A percentile compares a stretch with the other conserved stretches of the same genome.
Conservation (phyloP, 2,888 invertebrate species). For the Euphydryas editha region DNA sequence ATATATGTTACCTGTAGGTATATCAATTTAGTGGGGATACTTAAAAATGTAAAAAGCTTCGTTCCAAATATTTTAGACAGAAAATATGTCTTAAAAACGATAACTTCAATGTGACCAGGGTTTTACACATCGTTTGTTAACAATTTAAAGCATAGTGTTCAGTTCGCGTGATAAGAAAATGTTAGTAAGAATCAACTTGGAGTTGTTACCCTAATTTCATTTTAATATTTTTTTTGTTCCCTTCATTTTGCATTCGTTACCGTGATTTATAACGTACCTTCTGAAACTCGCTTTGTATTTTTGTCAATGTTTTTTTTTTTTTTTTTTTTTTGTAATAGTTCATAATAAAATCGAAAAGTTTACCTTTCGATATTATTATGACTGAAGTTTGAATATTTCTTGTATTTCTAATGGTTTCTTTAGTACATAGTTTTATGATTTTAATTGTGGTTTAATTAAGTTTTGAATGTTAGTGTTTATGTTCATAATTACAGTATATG, state of each 20-base stretch:
- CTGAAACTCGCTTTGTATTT: slow-evolving; percentile 31
- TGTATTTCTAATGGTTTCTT: background rate
- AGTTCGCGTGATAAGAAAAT: slow-evolving; percentile 66
- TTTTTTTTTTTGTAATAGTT: slow-evolving; percentile 33
- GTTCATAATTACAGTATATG: background rate
- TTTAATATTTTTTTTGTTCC: slow-evolving; percentile 67
- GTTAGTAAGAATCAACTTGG: slow-evolving; percentile 73
- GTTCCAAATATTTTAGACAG: background rate
- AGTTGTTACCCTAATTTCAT: slow-evolving; percentile 76
- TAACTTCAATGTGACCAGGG: background rate
- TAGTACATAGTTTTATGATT: background rate
- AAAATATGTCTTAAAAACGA: background rate
- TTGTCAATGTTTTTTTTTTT: background rate
- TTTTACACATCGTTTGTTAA: slow-evolving; percentile 15
- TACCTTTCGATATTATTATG: slow-evolving; percentile 7
- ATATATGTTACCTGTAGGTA: too few species aligned
- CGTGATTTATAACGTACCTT: slow-evolving; percentile 59
- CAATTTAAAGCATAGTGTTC: slow-evolving; percentile 65
- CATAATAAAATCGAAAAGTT: slow-evolving; percentile 38
- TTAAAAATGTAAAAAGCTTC: background rate
- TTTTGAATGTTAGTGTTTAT: background rate
- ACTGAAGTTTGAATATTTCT: slow-evolving; percentile 15
- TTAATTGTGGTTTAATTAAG: background rate
- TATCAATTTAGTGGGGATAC: too few species aligned
- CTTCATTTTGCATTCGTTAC: slow-evolving; percentile 61